Base-by-base conservation (phyloP, 53 echinoderm and acorn worm genomes). In the Paracentrotus lividus region DNA sequence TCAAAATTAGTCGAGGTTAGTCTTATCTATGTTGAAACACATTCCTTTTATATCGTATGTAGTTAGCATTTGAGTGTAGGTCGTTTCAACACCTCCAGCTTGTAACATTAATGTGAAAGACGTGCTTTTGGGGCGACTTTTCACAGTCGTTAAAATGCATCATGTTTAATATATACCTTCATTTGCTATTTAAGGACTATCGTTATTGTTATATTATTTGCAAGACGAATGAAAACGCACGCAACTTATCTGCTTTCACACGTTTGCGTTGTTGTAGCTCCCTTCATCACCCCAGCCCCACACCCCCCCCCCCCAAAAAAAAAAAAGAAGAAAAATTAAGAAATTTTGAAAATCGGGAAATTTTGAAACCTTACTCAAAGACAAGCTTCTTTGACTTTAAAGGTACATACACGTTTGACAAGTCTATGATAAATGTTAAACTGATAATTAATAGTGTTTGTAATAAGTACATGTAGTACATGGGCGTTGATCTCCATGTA, bases 81-180 rank as follows among this genome's bases (percentile, higher is more conserved):
- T n/a, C 81, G 5, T 27, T 23, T n/a, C n/a, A 45, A 81, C n/a
- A 81, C 81, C 44, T 27, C 44, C n/a, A 45, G 47, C 47, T 26
- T n/a, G 20, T 81, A 81, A 81, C 44, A 47, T 81, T 44, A 81
- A 81, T 81, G 81, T 45, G 26, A 81, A 34, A 45, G n/a, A 47
- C 81, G 81, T 81, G 81, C 47, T 81, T 47, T 81, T 81, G 44
- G n/a, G 20, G 26, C n/a, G 44, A 45, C 47, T 81, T 81, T 76
- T 44, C n/a, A 10, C 47, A 81, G 81, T 81, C 81, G 81, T 81
- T 81, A 81, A 81, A 81, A 1, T 49, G 2, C 47, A 13, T 8
- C 34, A n/a, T 47, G 81, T n/a, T 47, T 47, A 47, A 24, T 47
- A 81, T 47, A 47, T 81, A 81, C 45, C 44, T 44, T 27, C 9